phyloP scores from a whole-genome alignment of 2,797 vertebrate genomes.

The Phataginus tricuspis region DNA sequence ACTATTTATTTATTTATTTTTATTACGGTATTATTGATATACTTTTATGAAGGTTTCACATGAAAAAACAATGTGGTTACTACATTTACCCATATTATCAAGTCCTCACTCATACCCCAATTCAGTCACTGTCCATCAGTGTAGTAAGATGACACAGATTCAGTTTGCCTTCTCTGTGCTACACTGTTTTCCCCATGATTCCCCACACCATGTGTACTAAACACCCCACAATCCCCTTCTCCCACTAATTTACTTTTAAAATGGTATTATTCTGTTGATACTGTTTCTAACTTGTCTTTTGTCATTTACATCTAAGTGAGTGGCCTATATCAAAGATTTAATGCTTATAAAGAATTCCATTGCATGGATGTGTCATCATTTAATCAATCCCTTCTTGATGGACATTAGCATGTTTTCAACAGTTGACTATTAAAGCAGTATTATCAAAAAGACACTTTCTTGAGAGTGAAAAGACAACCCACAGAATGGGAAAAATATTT shows the following conservation, averaged over 20 bases:
- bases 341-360: slow-evolving; percentile 28
- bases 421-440: slow-evolving; percentile 7
- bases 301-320: neutral
- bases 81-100: too few relatives aligned
- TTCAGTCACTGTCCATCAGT: too few relatives aligned
- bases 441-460: neutral
- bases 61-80: too few relatives aligned
- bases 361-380: neutral
- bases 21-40: too few relatives aligned
- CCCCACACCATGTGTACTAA: too few relatives aligned
- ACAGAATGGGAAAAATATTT: neutral
- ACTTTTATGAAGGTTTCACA: too few relatives aligned
- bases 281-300: slow-evolving; percentile 23
- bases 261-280: neutral
- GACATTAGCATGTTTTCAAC: slow-evolving; percentile 15
- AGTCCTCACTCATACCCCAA: too few relatives aligned
- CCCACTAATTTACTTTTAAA: slow-evolving; percentile 12
- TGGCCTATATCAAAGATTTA: neutral
- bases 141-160: too few relatives aligned
- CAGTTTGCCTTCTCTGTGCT: too few relatives aligned
- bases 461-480: neutral
- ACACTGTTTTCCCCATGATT: too few relatives aligned
- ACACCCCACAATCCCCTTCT: too few relatives aligned
- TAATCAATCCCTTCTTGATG: neutral
- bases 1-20: neutral